Base-by-base conservation (phyloP, 2,888 invertebrate species). In the Cheilosia pagana region DNA sequence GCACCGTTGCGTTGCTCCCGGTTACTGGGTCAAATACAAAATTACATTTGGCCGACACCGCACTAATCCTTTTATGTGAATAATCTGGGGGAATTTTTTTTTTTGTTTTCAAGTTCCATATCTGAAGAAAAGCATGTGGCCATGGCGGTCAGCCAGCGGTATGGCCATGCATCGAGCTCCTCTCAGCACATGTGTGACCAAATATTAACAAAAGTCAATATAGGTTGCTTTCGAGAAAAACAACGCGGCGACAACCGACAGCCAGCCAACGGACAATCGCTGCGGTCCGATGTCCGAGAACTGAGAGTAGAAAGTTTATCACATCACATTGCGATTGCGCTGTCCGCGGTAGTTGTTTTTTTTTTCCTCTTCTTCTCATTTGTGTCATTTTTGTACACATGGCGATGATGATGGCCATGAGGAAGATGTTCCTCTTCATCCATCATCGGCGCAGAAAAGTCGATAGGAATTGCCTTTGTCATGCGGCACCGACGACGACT, bases 51-150 rank as follows among this genome's bases (percentile, higher is more conserved):
- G 25, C 62, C 21, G 60, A 60, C 45, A 43, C 52, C 23, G n/a
- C n/a, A 35, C 35, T 76, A 77, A 77, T 77, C 77, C 68, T 77
- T 77, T 68, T 77, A 70, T 70, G 68, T 60, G 76, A 76, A 68
- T 76, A 57, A 65, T 55, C 57, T 39, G 41, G 65, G 50, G 59
- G 59, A 39, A 50, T 53, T 53, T 5, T 21, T 59, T 59, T 53
- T 25, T 25, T 25, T 25, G 4, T 25, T 8, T 60, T 45, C 16
- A 53, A 50, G 28, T 45, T 55, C 62, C 74, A 70, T 70, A 59
- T 59, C 25, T 70, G 12, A 52, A 76, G 43, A 65, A 65, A 62
- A 88, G 81, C 87, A 87, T 88, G 87, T 87, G 88, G 87, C 86
- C 39, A 35, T 52, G 53, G 35, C 70, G 78, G 77, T 75, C 50